Percentiles rank a stretch among this genome's conserved stretches.
Evolutionary conservation across 2,797 vertebrate genomes (phyloP).

Genomic region (Spatula clypeata): DNA sequence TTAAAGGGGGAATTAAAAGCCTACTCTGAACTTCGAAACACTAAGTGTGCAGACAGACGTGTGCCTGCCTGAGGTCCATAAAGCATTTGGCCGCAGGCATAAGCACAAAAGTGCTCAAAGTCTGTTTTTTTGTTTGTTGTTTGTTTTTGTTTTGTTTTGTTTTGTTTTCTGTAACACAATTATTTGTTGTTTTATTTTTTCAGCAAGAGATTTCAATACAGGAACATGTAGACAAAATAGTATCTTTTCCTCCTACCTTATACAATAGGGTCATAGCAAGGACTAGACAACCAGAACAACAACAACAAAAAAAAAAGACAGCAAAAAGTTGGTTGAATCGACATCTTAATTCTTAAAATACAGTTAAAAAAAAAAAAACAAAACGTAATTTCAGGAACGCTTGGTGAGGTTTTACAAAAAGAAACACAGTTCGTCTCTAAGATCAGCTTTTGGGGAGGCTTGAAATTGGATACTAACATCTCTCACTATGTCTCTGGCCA

Average conservation of each 20-base stretch:
- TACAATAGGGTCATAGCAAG: background rate
- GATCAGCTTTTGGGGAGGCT: background rate
- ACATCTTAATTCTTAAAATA: background rate
- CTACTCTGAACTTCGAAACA: constrained; percentile 7
- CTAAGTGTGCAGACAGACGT: background rate
- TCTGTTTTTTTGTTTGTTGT: background rate
- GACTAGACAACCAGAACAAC: background rate
- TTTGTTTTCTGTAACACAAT: background rate
- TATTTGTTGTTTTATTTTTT: background rate
- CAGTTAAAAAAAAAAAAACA: background rate
- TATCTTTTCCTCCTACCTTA: background rate
- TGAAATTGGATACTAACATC: background rate
- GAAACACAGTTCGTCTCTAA: background rate
- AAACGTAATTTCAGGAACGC: background rate
- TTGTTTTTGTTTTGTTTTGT: background rate
- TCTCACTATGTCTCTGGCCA: background rate
- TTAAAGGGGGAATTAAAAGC: constrained; percentile 26
- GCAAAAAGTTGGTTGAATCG: background rate
- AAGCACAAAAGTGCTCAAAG: background rate
- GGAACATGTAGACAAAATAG: background rate
- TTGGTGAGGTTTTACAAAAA: background rate
- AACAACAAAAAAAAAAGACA: background rate
- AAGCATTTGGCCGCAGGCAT: background rate
- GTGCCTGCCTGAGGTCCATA: constrained; percentile 22
- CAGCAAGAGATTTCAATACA: background rate